These are phyloP conservation scores for Scatophagus argus DNA, from an alignment of 2,113 vertebrate species.

Conservation along the genomic window DNA sequence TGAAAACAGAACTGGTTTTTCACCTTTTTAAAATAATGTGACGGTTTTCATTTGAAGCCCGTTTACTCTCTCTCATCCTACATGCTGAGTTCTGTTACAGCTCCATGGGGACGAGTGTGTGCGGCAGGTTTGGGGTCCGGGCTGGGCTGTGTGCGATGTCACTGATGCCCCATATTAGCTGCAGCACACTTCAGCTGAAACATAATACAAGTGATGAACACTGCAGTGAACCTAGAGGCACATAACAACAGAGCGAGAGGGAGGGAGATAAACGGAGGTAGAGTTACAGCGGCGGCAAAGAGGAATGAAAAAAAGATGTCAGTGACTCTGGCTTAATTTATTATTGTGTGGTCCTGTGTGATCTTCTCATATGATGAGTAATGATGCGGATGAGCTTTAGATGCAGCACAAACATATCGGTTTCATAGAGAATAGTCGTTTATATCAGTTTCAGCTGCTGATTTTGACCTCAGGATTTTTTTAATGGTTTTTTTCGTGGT, in stretches of 20 bases:
- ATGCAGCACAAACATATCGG: background rate
- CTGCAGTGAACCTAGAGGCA: slow-evolving; percentile 33
- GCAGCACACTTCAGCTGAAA: slow-evolving; percentile 73
- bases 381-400: slow-evolving; percentile 12
- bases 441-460: slow-evolving; percentile 5
- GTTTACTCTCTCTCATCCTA: slow-evolving; percentile 61
- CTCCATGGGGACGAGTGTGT: slow-evolving; percentile 65
- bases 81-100: slow-evolving; percentile 78
- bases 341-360: background rate
- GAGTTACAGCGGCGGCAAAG: slow-evolving; percentile 7
- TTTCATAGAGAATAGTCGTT: background rate
- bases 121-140: slow-evolving; percentile 17
- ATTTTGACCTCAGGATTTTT: background rate
- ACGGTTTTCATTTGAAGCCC: slow-evolving; percentile 14
- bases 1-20: background rate
- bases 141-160: slow-evolving; percentile 58
- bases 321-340: background rate
- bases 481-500: no score
- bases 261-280: slow-evolving; percentile 34
- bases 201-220: slow-evolving; percentile 43
- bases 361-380: background rate
- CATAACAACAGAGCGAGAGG: slow-evolving; percentile 36
- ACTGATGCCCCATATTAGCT: slow-evolving; percentile 76
- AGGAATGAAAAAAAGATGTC: background rate
- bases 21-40: background rate